phyloP scores from a whole-genome alignment of 2,797 vertebrate species.

The Hybognathus amarus region DNA sequence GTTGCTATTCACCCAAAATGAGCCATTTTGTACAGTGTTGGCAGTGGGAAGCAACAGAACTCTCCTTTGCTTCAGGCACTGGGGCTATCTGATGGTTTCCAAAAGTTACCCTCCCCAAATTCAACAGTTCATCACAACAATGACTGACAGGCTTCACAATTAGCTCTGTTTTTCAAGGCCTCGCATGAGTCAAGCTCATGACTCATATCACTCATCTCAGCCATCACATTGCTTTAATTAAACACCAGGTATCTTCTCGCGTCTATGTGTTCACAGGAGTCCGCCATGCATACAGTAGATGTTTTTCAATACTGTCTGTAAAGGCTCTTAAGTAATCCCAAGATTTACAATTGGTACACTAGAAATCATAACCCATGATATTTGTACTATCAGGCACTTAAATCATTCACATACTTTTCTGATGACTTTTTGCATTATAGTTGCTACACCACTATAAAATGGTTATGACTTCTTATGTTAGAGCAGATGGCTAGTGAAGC shows the following conservation, averaged over 20 bases:
- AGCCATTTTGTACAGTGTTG: constrained; percentile 36
- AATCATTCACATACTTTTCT: neutral
- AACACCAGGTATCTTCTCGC: constrained; percentile 68
- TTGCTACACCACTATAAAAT: neutral
- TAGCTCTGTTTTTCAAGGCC: constrained; percentile 73
- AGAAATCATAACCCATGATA: neutral
- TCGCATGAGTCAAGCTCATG: constrained; percentile 64
- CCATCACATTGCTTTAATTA: constrained; percentile 70
- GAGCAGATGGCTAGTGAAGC: neutral
- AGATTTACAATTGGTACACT: neutral
- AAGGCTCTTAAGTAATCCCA: neutral
- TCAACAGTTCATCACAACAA: constrained; percentile 65
- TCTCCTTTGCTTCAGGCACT: constrained; percentile 64
- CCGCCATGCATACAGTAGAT: neutral
- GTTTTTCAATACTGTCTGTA: neutral
- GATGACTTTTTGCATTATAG: neutral
- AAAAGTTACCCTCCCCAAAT: constrained; percentile 61
- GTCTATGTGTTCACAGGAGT: constrained; percentile 39
- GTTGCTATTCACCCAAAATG: constrained; percentile 12
- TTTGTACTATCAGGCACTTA: neutral
- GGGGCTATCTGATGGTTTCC: constrained; percentile 66
- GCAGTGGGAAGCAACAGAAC: constrained; percentile 51
- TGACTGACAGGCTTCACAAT: constrained; percentile 71
- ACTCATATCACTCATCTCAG: constrained; percentile 56
- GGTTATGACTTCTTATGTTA: no score